phyloP scores from a whole-genome alignment of 37 sponge, comb jelly and placozoan genomes.

The Petrosia ficiformis region DNA sequence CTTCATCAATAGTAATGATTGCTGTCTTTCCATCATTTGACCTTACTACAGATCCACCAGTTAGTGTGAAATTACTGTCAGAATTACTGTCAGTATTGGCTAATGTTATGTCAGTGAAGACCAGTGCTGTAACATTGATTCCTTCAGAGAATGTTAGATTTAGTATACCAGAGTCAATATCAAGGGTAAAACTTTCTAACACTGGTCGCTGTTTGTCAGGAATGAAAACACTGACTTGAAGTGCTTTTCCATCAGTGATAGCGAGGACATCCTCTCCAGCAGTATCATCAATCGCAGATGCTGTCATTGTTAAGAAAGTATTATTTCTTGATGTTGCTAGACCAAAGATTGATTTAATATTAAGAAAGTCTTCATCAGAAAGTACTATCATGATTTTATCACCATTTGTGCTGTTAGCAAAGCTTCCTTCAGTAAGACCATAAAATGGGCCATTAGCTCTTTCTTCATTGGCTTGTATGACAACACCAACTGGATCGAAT shows the following conservation, averaged over 20 bases:
- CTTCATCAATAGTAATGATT: slow-evolving; percentile 29
- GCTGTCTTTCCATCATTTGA: slow-evolving; percentile 52
- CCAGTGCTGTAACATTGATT: slow-evolving; percentile 52
- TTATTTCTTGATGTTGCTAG: slow-evolving; percentile 55
- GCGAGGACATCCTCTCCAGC: slow-evolving; percentile 66
- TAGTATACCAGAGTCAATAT: slow-evolving; percentile 59
- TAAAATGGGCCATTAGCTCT: slow-evolving; percentile 43
- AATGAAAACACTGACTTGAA: slow-evolving; percentile 36
- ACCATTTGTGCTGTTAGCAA: slow-evolving; percentile 55
- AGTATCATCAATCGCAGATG: slow-evolving; percentile 74
- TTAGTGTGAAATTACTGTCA: slow-evolving; percentile 10
- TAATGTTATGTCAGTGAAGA: slow-evolving; percentile 40
- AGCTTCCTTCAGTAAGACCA: slow-evolving; percentile 27
- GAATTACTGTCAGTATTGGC: background rate
- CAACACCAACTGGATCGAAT: slow-evolving; percentile 65
- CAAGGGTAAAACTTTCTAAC: slow-evolving; percentile 53
- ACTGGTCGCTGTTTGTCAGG: slow-evolving; percentile 47
- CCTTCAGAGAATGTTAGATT: slow-evolving; percentile 82
- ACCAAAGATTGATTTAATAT: slow-evolving; percentile 58
- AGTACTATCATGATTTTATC: slow-evolving; percentile 51
- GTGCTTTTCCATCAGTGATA: slow-evolving; percentile 80
- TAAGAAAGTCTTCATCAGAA: slow-evolving; percentile 62
- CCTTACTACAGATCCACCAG: slow-evolving; percentile 39
- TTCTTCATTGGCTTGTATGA: slow-evolving; percentile 45
- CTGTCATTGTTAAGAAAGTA: slow-evolving; percentile 75